These are phyloP conservation scores for Cryptoleucopteryx plumbea DNA, from an alignment of 2,113 vertebrate species.

Conservation along the genomic window DNA sequence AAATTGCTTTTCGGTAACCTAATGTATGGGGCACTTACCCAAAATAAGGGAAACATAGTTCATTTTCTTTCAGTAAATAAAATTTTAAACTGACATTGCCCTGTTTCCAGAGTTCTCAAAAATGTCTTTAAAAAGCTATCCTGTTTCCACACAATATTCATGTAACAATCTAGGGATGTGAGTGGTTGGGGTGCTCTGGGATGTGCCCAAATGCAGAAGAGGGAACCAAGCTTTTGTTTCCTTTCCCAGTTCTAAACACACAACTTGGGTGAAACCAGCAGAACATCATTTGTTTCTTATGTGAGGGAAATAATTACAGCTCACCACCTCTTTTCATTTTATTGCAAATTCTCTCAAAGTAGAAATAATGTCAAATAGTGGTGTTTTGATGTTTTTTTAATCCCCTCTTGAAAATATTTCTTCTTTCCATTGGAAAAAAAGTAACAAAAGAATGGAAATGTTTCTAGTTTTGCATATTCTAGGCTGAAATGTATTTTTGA, in stretches of 20 bases:
- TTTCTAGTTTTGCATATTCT: background rate
- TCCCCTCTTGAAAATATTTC: background rate
- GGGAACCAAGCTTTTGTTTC: background rate
- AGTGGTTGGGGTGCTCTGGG: background rate
- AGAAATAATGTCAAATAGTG: background rate
- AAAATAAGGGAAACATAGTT: background rate
- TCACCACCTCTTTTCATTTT: background rate
- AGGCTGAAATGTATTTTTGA: background rate
- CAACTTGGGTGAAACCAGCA: background rate
- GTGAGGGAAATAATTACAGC: background rate
- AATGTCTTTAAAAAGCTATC: background rate
- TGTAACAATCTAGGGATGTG: background rate
- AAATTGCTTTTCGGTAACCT: fast-evolving
- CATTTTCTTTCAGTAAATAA: background rate
- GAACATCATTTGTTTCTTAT: background rate
- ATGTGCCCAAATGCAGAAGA: background rate
- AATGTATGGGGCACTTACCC: background rate
- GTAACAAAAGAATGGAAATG: background rate
- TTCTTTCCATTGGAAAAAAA: background rate
- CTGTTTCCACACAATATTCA: background rate
- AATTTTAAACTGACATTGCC: background rate
- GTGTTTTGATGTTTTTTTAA: background rate
- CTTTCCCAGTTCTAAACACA: background rate
- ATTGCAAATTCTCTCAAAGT: background rate
- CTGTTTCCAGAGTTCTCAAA: background rate